These are phyloP conservation scores for Xylota segnis DNA, from an alignment of 2,888 invertebrate species.

Conservation along the genomic window DNA sequence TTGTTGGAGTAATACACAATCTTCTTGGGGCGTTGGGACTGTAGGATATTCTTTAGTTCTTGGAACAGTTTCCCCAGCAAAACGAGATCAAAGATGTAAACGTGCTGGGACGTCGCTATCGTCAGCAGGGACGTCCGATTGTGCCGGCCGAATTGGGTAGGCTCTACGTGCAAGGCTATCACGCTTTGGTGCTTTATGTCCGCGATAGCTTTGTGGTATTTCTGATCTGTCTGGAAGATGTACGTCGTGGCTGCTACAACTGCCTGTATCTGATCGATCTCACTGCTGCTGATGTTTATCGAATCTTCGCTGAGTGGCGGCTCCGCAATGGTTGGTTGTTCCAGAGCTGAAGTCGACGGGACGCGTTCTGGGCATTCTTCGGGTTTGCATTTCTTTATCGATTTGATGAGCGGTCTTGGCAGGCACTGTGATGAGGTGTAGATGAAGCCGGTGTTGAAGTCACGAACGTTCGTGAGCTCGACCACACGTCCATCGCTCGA, in stretches of 20 bases:
- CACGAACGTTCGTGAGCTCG: constrained; percentile 78
- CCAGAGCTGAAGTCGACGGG: background rate
- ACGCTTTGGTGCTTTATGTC: constrained; percentile 78
- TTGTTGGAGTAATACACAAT: constrained; percentile 78
- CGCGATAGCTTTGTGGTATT: constrained; percentile 79
- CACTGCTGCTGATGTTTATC: constrained; percentile 34
- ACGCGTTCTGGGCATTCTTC: constrained; percentile 2
- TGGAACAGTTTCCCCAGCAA: constrained; percentile 78
- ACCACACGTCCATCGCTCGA: constrained; percentile 75
- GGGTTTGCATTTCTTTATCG: constrained; percentile 70
- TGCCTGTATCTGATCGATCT: constrained; percentile 44
- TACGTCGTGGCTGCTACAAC: constrained; percentile 65
- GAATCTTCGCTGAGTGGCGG: background rate
- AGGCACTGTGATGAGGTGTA: constrained; percentile 78
- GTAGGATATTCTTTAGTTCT: constrained; percentile 78
- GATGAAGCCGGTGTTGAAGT: constrained; percentile 77
- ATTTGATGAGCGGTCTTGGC: constrained; percentile 77
- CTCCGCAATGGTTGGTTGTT: background rate
- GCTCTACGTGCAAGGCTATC: constrained; percentile 78
- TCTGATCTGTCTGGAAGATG: constrained; percentile 79
- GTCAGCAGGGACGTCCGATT: constrained; percentile 77
- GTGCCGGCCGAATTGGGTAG: constrained; percentile 78
- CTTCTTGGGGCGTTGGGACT: constrained; percentile 78
- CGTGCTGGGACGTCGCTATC: constrained; percentile 77
- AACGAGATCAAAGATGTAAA: constrained; percentile 80